Conservation (phyloP, 2,888 invertebrate genomes). For the Tinea trinotella region DNA sequence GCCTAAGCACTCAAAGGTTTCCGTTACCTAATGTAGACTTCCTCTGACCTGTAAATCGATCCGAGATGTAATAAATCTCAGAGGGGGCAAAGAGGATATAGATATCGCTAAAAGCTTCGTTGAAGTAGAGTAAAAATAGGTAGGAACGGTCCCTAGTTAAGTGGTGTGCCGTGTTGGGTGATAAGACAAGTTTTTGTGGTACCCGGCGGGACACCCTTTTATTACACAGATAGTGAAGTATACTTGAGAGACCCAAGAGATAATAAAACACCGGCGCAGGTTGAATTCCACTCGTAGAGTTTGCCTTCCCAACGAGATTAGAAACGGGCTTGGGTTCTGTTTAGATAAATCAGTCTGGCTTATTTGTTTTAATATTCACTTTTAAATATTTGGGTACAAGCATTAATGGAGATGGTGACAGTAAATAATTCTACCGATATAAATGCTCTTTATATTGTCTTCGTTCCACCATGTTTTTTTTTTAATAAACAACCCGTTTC, state of each 20-base stretch:
- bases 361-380: slow-evolving; percentile 41
- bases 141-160: slow-evolving; percentile 43
- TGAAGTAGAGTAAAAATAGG: slow-evolving; percentile 52
- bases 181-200: slow-evolving; percentile 67
- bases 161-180: slow-evolving; percentile 64
- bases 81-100: slow-evolving; percentile 38
- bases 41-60: slow-evolving; percentile 58
- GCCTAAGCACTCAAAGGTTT: slow-evolving; percentile 45
- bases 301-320: slow-evolving; percentile 44
- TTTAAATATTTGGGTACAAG: slow-evolving; percentile 11
- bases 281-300: slow-evolving; percentile 44
- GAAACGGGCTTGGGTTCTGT: slow-evolving; percentile 39
- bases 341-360: slow-evolving; percentile 47
- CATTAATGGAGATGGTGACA: slow-evolving; percentile 2
- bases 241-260: slow-evolving; percentile 35
- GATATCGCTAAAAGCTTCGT: slow-evolving; percentile 66
- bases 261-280: slow-evolving; percentile 50
- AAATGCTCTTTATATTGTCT: not conserved
- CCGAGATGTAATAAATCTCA: slow-evolving; percentile 59
- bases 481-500: not conserved
- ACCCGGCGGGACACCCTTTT: slow-evolving; percentile 36
- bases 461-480: not conserved
- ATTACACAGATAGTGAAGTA: slow-evolving; percentile 42
- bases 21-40: slow-evolving; percentile 57
- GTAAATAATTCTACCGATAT: not conserved